These are phyloP conservation scores for Archips crataeganus DNA, from an alignment of 2,888 invertebrate genomes.

Conservation along the genomic window DNA sequence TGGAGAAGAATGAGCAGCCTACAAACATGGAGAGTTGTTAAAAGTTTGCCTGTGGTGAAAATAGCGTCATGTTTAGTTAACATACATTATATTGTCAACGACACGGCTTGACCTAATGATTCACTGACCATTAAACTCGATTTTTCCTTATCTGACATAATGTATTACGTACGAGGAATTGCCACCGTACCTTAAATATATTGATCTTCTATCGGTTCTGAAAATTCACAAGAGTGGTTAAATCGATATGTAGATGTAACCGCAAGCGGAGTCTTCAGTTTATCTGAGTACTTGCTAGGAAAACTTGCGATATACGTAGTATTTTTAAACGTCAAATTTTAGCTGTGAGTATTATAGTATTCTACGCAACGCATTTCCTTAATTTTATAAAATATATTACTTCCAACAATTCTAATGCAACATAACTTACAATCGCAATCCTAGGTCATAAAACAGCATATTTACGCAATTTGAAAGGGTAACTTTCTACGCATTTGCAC, in stretches of 20 bases:
- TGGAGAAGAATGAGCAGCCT: constrained; percentile 49
- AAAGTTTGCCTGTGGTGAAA: constrained; percentile 56
- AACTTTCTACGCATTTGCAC: constrained; percentile 78
- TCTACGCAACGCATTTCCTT: not conserved
- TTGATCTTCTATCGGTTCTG: constrained; percentile 38
- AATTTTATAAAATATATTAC: not conserved
- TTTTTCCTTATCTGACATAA: constrained; percentile 81
- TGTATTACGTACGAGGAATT: constrained; percentile 50
- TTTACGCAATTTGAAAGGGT: constrained; percentile 53
- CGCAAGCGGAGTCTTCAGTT: not conserved
- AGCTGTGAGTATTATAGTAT: not conserved
- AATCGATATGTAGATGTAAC: not conserved
- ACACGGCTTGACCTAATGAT: constrained; percentile 81
- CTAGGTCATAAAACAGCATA: constrained; percentile 31
- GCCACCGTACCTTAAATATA: constrained; percentile 21
- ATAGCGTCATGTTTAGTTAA: constrained; percentile 67
- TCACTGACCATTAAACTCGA: constrained; percentile 76
- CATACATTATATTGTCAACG: constrained; percentile 79
- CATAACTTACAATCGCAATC: constrained; percentile 6
- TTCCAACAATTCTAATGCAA: not conserved
- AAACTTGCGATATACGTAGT: not conserved
- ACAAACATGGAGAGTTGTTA: constrained; percentile 52
- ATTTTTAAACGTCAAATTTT: not conserved
- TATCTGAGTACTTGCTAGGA: not conserved
- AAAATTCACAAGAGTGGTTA: not conserved